Evolutionary conservation across 2,888 invertebrate species (phyloP), one percentile per base, ranked within the genome.

Genomic region (Zaprionus bogoriensis): DNA sequence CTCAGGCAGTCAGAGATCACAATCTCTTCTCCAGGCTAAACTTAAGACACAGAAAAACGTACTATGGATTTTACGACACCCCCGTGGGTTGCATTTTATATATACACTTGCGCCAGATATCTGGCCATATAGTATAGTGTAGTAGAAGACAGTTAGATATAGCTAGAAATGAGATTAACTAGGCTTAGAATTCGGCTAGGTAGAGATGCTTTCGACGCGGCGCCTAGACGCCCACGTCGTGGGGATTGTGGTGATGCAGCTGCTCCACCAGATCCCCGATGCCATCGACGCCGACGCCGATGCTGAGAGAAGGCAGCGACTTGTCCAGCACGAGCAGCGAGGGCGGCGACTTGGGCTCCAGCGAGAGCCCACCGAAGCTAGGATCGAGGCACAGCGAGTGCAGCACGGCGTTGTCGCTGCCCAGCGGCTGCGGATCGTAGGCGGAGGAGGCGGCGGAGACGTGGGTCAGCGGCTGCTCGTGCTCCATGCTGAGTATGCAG

Each of bases 401-500:
- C 45, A 77, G 67, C 1, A 53, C 58, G 2, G 44, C 30, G 9
- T 30, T 14, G 32, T 60, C 74, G 22, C 30, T 20, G 38, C 46
- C n/a, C 10, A 66, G 44, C 3, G 39, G 41, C 1, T 47, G 65
- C 1, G 20, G 20, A n/a, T 51, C 71, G 41, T 65, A 61, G 22
- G 28, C 59, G 48, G 61, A 19, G 19, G 25, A 25, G 41, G 42
- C 28, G 19, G 28, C 58, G 14, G 42, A 32, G 19, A 25, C 58
- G 14, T 70, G 72, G n/a, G 77, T 51, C 19, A 76, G 60, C 23
- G 67, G 45, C 20, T 65, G 63, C 42, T 76, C 74, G 55, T 91
- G 91, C 61, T 91, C 91, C 76, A 91, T 83, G 81, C 90, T 91
- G 2, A 91, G 76, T 12, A 91, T 91, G 64, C 91, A 91, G 62